Conservation (phyloP, 2,797 vertebrate genomes). For the Semotilus atromaculatus region DNA sequence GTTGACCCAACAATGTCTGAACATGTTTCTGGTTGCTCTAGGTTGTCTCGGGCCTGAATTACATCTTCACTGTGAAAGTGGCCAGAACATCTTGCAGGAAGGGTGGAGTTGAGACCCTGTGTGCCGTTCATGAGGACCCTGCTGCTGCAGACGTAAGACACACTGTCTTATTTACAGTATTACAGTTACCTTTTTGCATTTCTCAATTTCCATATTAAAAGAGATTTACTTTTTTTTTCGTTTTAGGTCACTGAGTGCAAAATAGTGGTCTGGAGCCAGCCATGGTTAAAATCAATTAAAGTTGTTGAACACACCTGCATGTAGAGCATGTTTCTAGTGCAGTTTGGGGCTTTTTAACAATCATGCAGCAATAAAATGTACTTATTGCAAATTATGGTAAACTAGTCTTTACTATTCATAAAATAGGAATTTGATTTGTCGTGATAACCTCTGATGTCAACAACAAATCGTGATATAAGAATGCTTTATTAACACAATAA, state of each 20-base stretch:
- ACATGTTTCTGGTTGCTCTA: constrained; percentile 41
- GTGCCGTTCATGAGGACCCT: constrained; percentile 30
- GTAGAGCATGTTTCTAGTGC: neutral
- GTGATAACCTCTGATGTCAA: neutral
- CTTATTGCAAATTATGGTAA: neutral
- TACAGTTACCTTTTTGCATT: neutral
- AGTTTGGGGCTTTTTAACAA: neutral
- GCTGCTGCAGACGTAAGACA: constrained; percentile 55
- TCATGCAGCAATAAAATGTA: neutral
- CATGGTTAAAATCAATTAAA: constrained; percentile 36
- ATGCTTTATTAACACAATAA: neutral
- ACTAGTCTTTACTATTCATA: neutral
- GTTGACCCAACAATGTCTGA: neutral
- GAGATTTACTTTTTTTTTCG: constrained; percentile 4
- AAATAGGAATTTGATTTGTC: neutral
- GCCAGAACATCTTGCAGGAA: constrained; percentile 70
- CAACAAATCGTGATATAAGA: neutral
- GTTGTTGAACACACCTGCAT: neutral
- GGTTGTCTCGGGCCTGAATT: constrained; percentile 73
- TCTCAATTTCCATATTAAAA: neutral
- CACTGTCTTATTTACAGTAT: neutral
- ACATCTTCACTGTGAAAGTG: constrained; percentile 69
- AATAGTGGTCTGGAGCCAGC: constrained; percentile 68
- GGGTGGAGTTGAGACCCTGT: neutral
- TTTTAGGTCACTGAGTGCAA: constrained; percentile 64